Evolutionary conservation across 2,888 invertebrate genomes (phyloP), one percentile per base, ranked within the genome.

Genomic region (Patella caerulea): DNA sequence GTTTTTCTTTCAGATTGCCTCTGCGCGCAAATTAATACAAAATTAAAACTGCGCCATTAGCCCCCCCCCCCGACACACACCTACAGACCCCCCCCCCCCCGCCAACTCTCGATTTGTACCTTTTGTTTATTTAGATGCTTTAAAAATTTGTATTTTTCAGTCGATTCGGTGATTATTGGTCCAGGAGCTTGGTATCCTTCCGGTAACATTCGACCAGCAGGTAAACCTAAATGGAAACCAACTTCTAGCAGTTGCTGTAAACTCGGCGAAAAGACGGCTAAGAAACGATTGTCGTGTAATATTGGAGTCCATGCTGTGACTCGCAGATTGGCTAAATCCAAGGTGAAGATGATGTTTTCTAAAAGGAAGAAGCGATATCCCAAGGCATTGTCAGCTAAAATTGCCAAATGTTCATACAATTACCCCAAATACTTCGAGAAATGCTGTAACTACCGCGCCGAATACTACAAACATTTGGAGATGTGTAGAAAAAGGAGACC

Each of bases 181-280:
- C 65, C 65, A 9, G 65, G 19, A 19, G 65, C 65, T 14, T 65
- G 65, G 65, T 24, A 24, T 19, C 65, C 19, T 65, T 19, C 65
- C 14, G 65, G 65, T 19, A 65, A 65, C 2, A 65, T 65, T 24
- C 12, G 65, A 19, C 19, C 65, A 24, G 65, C 24, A 11, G 65
- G 19, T 4, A 65, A 65, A 65, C 65, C 65, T 7, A 65, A 65
- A 4, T 65, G 65, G 65, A 65, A 65, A 24, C 85, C 88, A 0
- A 84, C 83, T 2, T 80, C 81, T 1, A 78, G 79, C 29, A 84
- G 85, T 71, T 90, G 90, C 73, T 87, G 87, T 75, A 85, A 84
- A 56, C 82, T 88, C 17, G 90, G 90, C 14, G 85, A 88, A 75
- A 85, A 84, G 72, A 85, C 88, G 11, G 89, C 89, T 52, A 85